Conservation (phyloP, 2,113 vertebrate species). For the Lamprologus speciosus region DNA sequence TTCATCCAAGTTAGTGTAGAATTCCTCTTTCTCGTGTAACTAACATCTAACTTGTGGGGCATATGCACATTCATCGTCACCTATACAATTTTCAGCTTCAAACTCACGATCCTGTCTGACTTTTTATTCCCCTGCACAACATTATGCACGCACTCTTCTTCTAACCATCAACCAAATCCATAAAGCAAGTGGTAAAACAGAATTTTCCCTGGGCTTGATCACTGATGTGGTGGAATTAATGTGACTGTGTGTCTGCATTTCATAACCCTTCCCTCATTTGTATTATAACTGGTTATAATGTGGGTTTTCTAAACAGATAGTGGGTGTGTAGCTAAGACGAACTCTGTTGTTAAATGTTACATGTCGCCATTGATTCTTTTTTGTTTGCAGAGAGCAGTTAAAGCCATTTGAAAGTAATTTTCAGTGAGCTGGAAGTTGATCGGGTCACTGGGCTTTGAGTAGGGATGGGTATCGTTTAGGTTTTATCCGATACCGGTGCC, state of each 20-base stretch:
- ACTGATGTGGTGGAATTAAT: not conserved
- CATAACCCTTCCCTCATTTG: not conserved
- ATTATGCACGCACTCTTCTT: not conserved
- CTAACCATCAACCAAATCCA: not conserved
- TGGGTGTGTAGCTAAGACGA: not conserved
- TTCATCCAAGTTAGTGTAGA: not conserved
- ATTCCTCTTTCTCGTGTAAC: not conserved
- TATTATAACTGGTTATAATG: not conserved
- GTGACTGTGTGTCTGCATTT: not conserved
- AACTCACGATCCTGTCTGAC: not conserved
- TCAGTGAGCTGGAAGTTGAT: not conserved
- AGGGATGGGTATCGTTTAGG: too few relatives aligned
- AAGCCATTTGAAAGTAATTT: not conserved
- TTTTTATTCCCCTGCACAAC: not conserved
- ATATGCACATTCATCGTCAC: not conserved
- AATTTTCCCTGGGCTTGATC: rapidly evolving
- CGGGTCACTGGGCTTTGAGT: not conserved
- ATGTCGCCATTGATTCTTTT: not conserved
- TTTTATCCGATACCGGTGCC: too few relatives aligned
- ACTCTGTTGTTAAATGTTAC: not conserved
- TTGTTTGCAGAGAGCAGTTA: not conserved
- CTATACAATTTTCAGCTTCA: not conserved
- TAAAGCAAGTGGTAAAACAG: not conserved
- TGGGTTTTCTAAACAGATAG: not conserved
- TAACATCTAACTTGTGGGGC: not conserved